Conservation (phyloP, 2,888 invertebrate genomes). For the Neocrepidodera transversa region DNA sequence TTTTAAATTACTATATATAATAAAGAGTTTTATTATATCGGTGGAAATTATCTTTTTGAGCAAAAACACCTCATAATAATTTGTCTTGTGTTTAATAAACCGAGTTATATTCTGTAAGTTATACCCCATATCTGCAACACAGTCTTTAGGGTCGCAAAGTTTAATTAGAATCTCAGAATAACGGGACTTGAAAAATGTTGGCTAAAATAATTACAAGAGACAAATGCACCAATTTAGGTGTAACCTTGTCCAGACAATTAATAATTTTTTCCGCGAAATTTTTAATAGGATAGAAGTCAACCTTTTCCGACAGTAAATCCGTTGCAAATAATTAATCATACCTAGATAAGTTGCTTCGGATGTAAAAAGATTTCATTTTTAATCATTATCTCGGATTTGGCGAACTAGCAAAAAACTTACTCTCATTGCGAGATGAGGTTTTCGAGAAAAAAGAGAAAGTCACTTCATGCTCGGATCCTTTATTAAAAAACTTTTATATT, state of each 20-base stretch:
- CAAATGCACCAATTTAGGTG: constrained; percentile 38
- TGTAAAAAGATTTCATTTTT: constrained; percentile 15
- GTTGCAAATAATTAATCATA: constrained; percentile 10
- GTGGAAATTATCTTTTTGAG: too few relatives aligned
- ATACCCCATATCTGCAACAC: constrained; percentile 13
- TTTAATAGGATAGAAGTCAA: constrained; percentile 23
- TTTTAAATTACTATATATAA: too few relatives aligned
- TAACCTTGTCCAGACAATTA: constrained; percentile 33
- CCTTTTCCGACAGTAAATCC: constrained; percentile 12
- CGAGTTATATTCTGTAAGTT: constrained; percentile 1
- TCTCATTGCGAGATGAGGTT: constrained; percentile 6
- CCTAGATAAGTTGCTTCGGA: constrained; percentile 4
- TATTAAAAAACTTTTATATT: constrained; percentile 18
- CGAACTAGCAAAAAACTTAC: constrained; percentile 8
- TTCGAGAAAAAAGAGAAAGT: constrained; percentile 13
- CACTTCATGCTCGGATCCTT: constrained; percentile 9
- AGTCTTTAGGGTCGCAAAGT: constrained; percentile 18
- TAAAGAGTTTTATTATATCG: too few relatives aligned
- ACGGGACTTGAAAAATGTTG: constrained; percentile 36
- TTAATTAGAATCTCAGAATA: constrained; percentile 31
- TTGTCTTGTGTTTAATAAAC: constrained; percentile 1
- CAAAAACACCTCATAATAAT: constrained; percentile 1
- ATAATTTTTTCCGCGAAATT: constrained; percentile 32
- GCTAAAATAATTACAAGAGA: constrained; percentile 37
- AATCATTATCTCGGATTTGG: neutral